phyloP scores from a whole-genome alignment of 2,113 vertebrate genomes.

The Rhinolophus sinicus region DNA sequence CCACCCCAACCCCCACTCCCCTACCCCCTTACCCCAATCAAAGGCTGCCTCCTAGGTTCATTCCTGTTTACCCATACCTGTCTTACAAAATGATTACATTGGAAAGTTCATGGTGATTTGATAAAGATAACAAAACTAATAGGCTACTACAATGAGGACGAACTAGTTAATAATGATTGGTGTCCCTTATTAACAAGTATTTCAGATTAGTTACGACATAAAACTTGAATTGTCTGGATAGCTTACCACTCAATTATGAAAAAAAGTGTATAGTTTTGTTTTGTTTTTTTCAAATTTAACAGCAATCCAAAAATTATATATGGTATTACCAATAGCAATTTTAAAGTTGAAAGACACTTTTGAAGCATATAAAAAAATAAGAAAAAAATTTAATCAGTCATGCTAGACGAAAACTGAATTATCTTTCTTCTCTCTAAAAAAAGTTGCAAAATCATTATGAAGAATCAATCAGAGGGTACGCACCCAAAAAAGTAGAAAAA shows the following conservation, averaged over 20 bases:
- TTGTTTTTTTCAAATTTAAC: not conserved
- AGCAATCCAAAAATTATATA: not conserved
- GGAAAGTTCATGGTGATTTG: not conserved
- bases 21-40: no score
- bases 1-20: no score
- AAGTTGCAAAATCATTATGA: slow-evolving; percentile 23
- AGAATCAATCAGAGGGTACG: not conserved
- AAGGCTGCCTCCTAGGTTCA: no score
- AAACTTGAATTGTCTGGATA: not conserved
- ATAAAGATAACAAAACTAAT: not conserved
- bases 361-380: not conserved
- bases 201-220: not conserved
- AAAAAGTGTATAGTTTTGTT: not conserved
- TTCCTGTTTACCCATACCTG: no score
- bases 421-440: slow-evolving; percentile 16
- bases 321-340: not conserved
- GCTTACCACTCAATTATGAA: not conserved
- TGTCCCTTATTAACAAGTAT: not conserved
- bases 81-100: not conserved
- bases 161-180: not conserved
- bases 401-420: not conserved
- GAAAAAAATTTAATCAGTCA: not conserved
- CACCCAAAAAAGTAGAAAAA: not conserved
- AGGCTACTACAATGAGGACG: not conserved
- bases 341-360: not conserved